phyloP scores from a whole-genome alignment of 2,113 vertebrate genomes.

The Vanacampus margaritifer region DNA sequence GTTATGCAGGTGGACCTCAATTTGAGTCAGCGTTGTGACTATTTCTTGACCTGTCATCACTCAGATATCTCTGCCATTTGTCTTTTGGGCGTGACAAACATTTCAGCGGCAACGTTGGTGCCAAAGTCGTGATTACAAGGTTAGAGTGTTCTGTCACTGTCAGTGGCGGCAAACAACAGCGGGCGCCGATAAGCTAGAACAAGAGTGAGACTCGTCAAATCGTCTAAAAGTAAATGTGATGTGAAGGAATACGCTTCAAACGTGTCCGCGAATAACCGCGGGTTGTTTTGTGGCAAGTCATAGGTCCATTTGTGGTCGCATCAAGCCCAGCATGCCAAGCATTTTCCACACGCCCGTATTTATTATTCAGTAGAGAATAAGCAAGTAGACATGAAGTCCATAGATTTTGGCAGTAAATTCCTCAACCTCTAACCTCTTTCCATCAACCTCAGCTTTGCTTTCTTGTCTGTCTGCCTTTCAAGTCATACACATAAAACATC shows the following conservation, averaged over 20 bases:
- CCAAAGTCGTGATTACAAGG: neutral
- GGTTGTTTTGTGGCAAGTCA: slow-evolving; percentile 10
- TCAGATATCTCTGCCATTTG: neutral
- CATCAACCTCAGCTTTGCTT: slow-evolving; percentile 56
- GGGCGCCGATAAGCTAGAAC: neutral
- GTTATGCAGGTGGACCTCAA: neutral
- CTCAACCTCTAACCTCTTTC: slow-evolving; percentile 42
- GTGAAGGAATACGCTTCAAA: slow-evolving; percentile 13
- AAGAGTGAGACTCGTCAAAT: neutral
- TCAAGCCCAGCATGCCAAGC: slow-evolving; percentile 6
- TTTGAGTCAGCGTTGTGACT: neutral
- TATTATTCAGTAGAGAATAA: slow-evolving; percentile 29
- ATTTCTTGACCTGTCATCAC: neutral
- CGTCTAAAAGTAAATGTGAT: neutral
- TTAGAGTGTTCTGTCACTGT: neutral
- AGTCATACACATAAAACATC: slow-evolving; percentile 62
- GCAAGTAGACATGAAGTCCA: slow-evolving; percentile 17
- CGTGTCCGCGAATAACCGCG: neutral
- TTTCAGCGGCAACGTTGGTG: neutral
- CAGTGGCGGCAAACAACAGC: neutral
- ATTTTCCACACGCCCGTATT: slow-evolving; percentile 13
- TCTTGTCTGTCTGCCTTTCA: slow-evolving; percentile 55
- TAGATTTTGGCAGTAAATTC: neutral
- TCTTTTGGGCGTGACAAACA: neutral
- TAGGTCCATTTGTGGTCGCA: slow-evolving; percentile 20